phyloP scores from a whole-genome alignment of 1,140 invertebrate genomes.

The Teleopsis dalmanni region DNA sequence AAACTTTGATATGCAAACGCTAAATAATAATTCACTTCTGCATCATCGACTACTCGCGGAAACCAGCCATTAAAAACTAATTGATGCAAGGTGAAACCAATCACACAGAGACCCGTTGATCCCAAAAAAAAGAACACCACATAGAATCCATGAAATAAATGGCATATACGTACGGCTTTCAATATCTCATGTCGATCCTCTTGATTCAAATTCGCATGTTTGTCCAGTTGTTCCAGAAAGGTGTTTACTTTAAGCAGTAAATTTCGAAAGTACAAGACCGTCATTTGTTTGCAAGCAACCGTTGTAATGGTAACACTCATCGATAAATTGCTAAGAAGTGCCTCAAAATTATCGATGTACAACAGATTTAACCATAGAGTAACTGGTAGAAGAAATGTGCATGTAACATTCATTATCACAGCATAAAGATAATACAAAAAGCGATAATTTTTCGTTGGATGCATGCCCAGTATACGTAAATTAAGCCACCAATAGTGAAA shows the following conservation, averaged over 20 bases:
- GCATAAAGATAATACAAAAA: neutral
- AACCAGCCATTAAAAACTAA: slow-evolving; percentile 10
- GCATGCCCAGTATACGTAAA: neutral
- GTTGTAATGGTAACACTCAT: slow-evolving; percentile 8
- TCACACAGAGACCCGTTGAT: slow-evolving; percentile 6
- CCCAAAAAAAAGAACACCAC: slow-evolving; percentile 4
- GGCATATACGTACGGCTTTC: slow-evolving; percentile 1
- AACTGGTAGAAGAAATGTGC: neutral
- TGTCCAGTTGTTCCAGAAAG: slow-evolving; percentile 2
- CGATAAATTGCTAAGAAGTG: slow-evolving; percentile 8
- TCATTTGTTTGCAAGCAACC: slow-evolving; percentile 5
- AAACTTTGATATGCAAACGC: slow-evolving; percentile 9
- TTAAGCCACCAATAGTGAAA: slow-evolving; percentile 6
- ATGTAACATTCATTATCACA: neutral
- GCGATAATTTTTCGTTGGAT: neutral
- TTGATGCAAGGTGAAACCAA: slow-evolving; percentile 6
- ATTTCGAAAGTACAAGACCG: neutral
- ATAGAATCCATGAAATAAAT: neutral
- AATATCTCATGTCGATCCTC: slow-evolving; percentile 4
- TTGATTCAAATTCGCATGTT: neutral
- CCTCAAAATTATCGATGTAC: slow-evolving; percentile 6
- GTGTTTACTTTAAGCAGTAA: neutral
- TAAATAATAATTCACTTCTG: neutral
- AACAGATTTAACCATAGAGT: slow-evolving; percentile 5
- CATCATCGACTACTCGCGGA: neutral